Percentiles rank a stretch among this genome's conserved stretches.
Conservation (phyloP, 2,113 vertebrate species). For the Pristiophorus japonicus region DNA sequence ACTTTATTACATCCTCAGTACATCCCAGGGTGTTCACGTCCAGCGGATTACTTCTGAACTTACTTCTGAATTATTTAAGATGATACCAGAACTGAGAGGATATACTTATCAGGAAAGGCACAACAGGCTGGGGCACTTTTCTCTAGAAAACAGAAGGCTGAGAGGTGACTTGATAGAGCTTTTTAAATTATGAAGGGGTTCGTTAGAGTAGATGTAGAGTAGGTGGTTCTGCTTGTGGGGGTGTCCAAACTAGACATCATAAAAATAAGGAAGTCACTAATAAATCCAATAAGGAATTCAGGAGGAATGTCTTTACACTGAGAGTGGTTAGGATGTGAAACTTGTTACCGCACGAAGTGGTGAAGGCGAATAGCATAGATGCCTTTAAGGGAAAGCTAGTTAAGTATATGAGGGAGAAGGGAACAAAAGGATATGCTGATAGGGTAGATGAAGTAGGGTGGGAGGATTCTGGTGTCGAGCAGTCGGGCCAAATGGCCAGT, state of each 20-base stretch:
- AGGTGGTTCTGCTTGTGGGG: background rate
- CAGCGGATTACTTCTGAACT: background rate
- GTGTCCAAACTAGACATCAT: background rate
- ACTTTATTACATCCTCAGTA: background rate
- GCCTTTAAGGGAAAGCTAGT: background rate
- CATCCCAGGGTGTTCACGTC: background rate
- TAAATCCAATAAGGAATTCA: background rate
- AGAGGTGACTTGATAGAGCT: background rate
- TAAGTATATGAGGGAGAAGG: background rate
- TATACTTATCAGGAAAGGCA: background rate
- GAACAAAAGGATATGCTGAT: background rate
- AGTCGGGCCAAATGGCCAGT: background rate
- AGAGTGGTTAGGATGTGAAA: background rate
- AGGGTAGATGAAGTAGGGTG: background rate
- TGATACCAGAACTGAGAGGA: background rate
- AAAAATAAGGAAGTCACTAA: background rate
- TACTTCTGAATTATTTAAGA: background rate
- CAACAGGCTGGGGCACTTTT: background rate
- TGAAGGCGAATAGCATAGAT: background rate
- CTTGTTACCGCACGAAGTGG: background rate
- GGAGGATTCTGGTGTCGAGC: background rate
- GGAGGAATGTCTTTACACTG: background rate
- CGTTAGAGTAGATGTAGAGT: background rate
- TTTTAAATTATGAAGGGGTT: background rate
- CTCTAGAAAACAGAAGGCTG: background rate